Evolutionary conservation across 2,797 vertebrate species (phyloP).

Genomic region (Neopelma chrysocephalum): DNA sequence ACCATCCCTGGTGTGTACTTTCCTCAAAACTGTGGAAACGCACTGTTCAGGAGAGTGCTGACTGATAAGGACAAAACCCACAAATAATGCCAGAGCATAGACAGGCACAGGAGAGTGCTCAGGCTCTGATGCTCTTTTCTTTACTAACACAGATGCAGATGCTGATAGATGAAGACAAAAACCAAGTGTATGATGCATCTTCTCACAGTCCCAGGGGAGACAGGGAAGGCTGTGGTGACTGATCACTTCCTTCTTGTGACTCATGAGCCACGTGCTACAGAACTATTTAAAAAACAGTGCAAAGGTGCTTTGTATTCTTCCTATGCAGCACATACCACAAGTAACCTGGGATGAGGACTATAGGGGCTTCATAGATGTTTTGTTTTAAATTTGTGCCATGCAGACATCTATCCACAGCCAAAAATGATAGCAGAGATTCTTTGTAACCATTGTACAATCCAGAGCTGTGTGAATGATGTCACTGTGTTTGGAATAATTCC

Average conservation of each 20-base stretch:
- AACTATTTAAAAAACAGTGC: not conserved
- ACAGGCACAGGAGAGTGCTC: not conserved
- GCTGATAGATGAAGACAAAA: not conserved
- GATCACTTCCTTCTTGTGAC: conserved; percentile 8
- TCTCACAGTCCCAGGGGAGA: not conserved
- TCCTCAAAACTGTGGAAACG: not conserved
- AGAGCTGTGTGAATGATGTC: conserved; percentile 46
- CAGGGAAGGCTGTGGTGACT: not conserved
- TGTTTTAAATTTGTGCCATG: not conserved
- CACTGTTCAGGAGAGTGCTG: not conserved
- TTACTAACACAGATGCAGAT: not conserved
- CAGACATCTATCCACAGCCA: not conserved
- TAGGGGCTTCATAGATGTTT: not conserved
- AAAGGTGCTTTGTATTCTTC: not conserved
- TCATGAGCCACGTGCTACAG: not conserved
- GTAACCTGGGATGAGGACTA: not conserved
- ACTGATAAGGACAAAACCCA: not conserved
- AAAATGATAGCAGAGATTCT: conserved; percentile 2
- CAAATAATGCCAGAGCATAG: not conserved
- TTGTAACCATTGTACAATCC: not conserved
- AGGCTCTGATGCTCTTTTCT: not conserved
- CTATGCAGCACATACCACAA: not conserved
- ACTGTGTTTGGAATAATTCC: conserved; percentile 38
- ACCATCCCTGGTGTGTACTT: not conserved
- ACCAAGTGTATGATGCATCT: not conserved